Evolutionary conservation across 1,140 invertebrate species (phyloP).

Genomic region (Himalopsyche phryganea): DNA sequence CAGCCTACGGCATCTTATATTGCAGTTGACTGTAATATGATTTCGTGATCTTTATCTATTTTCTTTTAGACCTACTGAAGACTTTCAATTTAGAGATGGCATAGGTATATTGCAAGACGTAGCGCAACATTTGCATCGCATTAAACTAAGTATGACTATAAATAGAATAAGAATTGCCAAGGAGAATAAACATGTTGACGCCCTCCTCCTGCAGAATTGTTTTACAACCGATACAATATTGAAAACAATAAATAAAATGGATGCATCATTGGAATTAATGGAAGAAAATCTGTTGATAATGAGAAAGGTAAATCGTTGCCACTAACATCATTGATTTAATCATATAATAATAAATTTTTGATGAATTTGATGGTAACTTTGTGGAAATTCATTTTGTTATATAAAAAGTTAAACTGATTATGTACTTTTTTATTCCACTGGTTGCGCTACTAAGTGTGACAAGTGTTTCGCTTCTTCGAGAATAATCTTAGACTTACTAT

Average conservation of each 20-base stretch:
- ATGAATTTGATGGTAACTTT: too few relatives aligned
- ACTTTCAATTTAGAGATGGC: slow-evolving; percentile 35
- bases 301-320: slow-evolving; percentile 38
- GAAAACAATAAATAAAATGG: slow-evolving; percentile 42
- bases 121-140: slow-evolving; percentile 43
- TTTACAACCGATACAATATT: slow-evolving; percentile 45
- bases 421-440: too few relatives aligned
- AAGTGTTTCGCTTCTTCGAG: too few relatives aligned
- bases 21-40: too few relatives aligned
- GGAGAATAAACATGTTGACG: slow-evolving; percentile 38
- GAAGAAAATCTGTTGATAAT: slow-evolving; percentile 42
- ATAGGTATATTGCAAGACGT: slow-evolving; percentile 42
- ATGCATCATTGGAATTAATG: slow-evolving; percentile 43
- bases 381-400: too few relatives aligned
- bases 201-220: slow-evolving; percentile 41
- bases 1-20: too few relatives aligned
- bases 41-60: slow-evolving; percentile 18
- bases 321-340: too few relatives aligned
- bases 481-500: too few relatives aligned
- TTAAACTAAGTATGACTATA: slow-evolving; percentile 44
- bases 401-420: too few relatives aligned
- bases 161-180: slow-evolving; percentile 42
- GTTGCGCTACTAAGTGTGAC: too few relatives aligned
- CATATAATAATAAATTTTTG: too few relatives aligned
- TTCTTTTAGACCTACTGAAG: too few relatives aligned